Conservation (phyloP, 35 echinoderm and acorn worm species). For the Apostichopus parvimensis region DNA sequence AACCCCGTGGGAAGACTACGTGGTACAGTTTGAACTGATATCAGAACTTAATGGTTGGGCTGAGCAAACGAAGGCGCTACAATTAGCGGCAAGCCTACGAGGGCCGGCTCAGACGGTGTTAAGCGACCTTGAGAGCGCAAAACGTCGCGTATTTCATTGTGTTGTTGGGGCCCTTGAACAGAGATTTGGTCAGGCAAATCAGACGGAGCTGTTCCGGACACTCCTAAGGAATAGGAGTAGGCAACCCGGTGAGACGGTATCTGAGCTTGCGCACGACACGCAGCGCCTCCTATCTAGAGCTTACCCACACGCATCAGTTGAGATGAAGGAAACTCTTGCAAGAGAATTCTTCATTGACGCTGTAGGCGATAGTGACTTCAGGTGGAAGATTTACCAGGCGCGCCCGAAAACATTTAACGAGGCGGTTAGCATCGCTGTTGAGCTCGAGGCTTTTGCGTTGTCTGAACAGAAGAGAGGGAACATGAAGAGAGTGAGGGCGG, state of each 20-base stretch:
- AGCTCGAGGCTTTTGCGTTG: neutral
- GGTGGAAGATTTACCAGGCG: no score
- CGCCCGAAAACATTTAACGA: neutral
- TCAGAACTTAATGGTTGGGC: slow-evolving; percentile 34
- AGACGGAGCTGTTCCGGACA: neutral
- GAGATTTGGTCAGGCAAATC: slow-evolving; percentile 11
- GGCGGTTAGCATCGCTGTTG: slow-evolving; percentile 12
- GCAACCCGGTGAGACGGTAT: neutral
- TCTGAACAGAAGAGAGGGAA: neutral
- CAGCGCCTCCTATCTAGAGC: neutral
- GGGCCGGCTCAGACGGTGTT: slow-evolving; percentile 7
- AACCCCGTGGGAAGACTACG: neutral
- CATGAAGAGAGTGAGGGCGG: neutral
- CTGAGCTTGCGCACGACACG: neutral
- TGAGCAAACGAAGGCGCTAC: slow-evolving; percentile 22
- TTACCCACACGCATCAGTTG: neutral
- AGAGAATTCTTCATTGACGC: neutral
- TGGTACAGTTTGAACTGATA: slow-evolving; percentile 31
- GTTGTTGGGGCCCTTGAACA: neutral
- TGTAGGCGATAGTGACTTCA: no score
- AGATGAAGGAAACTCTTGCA: neutral
- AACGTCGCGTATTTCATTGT: neutral
- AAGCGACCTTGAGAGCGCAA: neutral
- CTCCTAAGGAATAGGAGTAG: neutral
- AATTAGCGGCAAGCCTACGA: slow-evolving; percentile 48